Evolutionary conservation across 92 coral and sea anemone species (phyloP).

Genomic region (Porites cylindrica): DNA sequence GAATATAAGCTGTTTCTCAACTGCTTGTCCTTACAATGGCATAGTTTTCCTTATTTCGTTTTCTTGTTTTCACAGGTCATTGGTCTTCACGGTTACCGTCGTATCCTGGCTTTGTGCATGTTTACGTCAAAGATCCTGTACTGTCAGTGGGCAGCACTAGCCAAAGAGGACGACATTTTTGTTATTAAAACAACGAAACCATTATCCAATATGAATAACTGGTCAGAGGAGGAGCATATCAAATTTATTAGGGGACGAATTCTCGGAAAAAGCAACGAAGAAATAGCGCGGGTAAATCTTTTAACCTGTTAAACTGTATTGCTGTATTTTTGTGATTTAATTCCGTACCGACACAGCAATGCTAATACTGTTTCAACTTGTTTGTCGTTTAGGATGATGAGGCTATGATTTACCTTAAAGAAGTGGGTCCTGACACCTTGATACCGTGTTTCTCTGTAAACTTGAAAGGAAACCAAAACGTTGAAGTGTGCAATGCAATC

Average conservation of each 20-base stretch:
- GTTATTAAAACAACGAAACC: conserved; percentile 66
- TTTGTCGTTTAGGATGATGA: conserved; percentile 50
- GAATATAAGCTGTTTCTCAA: no score
- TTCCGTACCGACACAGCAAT: no score
- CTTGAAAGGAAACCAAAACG: conserved; percentile 54
- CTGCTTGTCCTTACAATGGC: no score
- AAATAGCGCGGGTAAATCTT: conserved; percentile 54
- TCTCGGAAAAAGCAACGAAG: conserved; percentile 72
- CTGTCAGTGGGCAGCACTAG: conserved; percentile 79
- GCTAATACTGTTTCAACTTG: no score
- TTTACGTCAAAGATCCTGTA: conserved; percentile 77
- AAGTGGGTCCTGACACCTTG: conserved; percentile 79
- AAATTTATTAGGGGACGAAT: conserved; percentile 62
- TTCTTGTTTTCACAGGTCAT: conserved; percentile 59
- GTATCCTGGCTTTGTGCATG: conserved; percentile 78
- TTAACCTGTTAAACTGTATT: not conserved
- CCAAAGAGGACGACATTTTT: conserved; percentile 70
- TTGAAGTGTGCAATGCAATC: conserved; percentile 51
- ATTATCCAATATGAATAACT: conserved; percentile 39
- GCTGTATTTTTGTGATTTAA: not conserved
- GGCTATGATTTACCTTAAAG: conserved; percentile 60
- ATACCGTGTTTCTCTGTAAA: conserved; percentile 72
- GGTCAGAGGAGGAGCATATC: conserved; percentile 59
- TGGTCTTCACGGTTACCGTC: conserved; percentile 20
- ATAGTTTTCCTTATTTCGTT: not conserved